Evolutionary conservation across 2,113 vertebrate species (phyloP), one percentile per base, ranked within the genome.

Genomic region (Cisticola juncidis): DNA sequence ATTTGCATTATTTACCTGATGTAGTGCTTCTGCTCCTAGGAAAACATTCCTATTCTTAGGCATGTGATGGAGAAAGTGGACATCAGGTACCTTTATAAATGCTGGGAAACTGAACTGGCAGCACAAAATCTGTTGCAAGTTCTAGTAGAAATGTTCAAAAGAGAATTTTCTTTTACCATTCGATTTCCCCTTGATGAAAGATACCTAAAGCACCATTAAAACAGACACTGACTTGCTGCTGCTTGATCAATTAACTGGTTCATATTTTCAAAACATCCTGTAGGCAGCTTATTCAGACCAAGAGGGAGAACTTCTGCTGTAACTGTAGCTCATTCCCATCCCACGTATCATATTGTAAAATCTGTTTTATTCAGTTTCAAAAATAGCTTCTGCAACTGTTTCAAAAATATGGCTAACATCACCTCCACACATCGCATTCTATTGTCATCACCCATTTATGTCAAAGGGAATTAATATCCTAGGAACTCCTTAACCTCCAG

Each of bases 401-500:
- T 81, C 64, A 91, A 62, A 96, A 36, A 92, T 93, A 93, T 64
- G 85, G 87, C 71, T 94, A 78, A 44, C 47, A 73, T 92, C 85
- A 88, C 79, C 76, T 71, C 22, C 76, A 78, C 85, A 81, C 45
- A 73, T 45, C 3, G 1, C 68, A 40, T 38, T 58, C 87, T 82
- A 77, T 91, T 96, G 85, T 95, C 85, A 96, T 92, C 81, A 88
- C 56, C 68, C 74, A 62, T 90, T 96, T 94, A 73, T 94, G 88
- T 90, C 90, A 96, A 74, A 87, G 53, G 70, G 81, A 91, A 80
- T 95, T 86, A 77, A 68, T 95, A 86, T 93, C 79, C 42, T 82
- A 90, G 79, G 26, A 56, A 51, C 42, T 93, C 54, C 93, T 68
- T 91, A 90, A 73, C 92, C 85, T 93, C 92, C 85, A 90, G 64